Percentiles rank a stretch among this genome's conserved stretches.
These are phyloP conservation scores for Norana najaformis DNA, from an alignment of 2,888 invertebrate species.

Conservation along the genomic window DNA sequence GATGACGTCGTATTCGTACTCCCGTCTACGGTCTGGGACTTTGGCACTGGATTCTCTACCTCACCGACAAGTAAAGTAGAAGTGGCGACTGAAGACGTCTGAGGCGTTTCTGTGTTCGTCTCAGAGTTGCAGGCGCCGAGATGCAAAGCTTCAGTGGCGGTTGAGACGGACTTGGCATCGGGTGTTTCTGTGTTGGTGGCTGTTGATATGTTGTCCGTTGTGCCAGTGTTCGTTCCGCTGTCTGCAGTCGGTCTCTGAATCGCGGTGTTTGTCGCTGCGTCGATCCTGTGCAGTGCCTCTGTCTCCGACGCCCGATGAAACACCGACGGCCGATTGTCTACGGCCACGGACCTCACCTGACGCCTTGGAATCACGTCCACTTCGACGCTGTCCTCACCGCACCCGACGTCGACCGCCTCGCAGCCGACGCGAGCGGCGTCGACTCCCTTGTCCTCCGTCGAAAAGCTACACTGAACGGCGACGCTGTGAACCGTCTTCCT, in stretches of 20 bases:
- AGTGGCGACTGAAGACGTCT: background rate
- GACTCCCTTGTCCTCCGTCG: conserved; percentile 38
- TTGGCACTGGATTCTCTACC: background rate
- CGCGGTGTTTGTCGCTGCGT: conserved; percentile 32
- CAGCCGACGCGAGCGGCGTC: background rate
- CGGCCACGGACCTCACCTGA: conserved; percentile 49
- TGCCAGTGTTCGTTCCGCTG: conserved; percentile 51
- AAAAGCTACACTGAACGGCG: conserved; percentile 50
- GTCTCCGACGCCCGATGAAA: conserved; percentile 31
- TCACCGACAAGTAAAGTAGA: background rate
- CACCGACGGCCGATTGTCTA: conserved; percentile 50
- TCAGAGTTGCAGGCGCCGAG: background rate
- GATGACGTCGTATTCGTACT: background rate
- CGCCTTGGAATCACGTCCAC: conserved; percentile 52
- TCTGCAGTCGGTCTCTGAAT: conserved; percentile 33
- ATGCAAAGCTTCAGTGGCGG: conserved; percentile 28
- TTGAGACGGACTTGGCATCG: conserved; percentile 7
- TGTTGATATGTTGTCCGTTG: conserved; percentile 44
- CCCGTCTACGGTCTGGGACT: background rate
- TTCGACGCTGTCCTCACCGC: conserved; percentile 53
- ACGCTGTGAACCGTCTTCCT: conserved; percentile 55
- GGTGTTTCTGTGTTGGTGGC: conserved; percentile 51
- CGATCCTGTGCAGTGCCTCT: conserved; percentile 28
- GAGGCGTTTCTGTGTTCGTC: conserved; percentile 17
- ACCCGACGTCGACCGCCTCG: conserved; percentile 47